Base-by-base conservation (phyloP, 2,888 invertebrate genomes). In the Chrysomela aeneicollis region DNA sequence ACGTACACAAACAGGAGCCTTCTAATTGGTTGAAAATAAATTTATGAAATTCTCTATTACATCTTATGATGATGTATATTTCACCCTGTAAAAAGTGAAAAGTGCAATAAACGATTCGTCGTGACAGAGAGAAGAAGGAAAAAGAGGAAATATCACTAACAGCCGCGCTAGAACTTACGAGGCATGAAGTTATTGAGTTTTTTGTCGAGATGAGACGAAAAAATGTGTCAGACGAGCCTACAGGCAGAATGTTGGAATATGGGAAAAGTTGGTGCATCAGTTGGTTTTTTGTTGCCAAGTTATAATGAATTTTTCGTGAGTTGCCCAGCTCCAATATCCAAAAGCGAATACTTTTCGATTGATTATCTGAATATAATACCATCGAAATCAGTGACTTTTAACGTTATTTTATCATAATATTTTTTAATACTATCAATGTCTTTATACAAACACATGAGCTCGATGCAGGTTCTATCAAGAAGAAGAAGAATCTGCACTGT, bases 101-200 rank as follows among this genome's bases (percentile, higher is more conserved):
- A 30, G 32, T 30, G 52, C 52, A 52, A 52, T 52, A 26, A 52
- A 32, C 9, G 52, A 18, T 30, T 32, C 32, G n/a, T 32, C 18
- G 17, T 30, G 30, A 6, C 30, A 30, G 52, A 32, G 10, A 42
- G 21, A 52, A 17, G 18, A 12, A 17, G 30, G 18, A n/a, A 30
- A 30, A 30, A 52, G 32, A 19, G 15, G 17, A 17, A 32, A 52
- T 30, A 30, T 32, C 32, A 52, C 52, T 52, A 52, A 52, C 52
- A 32, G 30, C 52, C n/a, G 4, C 32, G 30, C n/a, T 17, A 32
- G 17, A 52, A 52, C 52, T 52, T 17, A 52, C 17, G 52, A 52
- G 52, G 52, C 52, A 32, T 52, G 32, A 52, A 32, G 32, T n/a
- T 52, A 52, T 52, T 32, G 52, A 32, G 32, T 15, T 52, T 52